Evolutionary conservation across 1,140 invertebrate genomes (phyloP).

Genomic region (Sarcophaga bullata): DNA sequence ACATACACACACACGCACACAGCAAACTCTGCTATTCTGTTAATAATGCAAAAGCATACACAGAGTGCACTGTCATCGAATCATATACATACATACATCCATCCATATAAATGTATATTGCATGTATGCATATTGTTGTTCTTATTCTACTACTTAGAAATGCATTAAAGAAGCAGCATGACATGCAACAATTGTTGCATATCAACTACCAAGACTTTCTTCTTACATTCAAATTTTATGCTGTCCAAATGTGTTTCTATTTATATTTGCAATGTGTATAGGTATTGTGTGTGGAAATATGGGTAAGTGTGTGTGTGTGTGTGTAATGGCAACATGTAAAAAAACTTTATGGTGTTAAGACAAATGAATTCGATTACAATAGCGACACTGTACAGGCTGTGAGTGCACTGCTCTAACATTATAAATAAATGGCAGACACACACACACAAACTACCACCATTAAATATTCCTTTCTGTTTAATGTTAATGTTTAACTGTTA

Average conservation of each 20-base stretch:
- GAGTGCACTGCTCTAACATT: too few relatives aligned
- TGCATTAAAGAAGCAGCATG: slow-evolving; percentile 9
- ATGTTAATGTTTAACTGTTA: too few relatives aligned
- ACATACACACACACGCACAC: background rate
- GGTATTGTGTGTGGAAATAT: background rate
- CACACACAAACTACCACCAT: too few relatives aligned
- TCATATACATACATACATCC: background rate
- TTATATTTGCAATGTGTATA: background rate
- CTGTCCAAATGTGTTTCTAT: background rate
- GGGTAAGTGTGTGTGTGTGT: background rate
- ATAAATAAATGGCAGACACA: too few relatives aligned
- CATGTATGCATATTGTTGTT: too few relatives aligned
- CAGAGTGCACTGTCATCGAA: background rate
- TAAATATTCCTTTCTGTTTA: too few relatives aligned
- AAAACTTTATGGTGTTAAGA: background rate
- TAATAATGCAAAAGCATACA: slow-evolving; percentile 23
- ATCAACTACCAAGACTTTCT: background rate
- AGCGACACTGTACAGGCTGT: background rate
- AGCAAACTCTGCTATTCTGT: background rate
- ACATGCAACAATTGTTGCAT: slow-evolving; percentile 2
- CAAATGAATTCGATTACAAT: background rate
- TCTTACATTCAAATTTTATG: background rate
- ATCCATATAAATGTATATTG: background rate
- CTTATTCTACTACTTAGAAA: background rate
- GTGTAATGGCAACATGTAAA: background rate